phyloP scores from a whole-genome alignment of 2,888 invertebrate genomes.

The Papilio demoleus region DNA sequence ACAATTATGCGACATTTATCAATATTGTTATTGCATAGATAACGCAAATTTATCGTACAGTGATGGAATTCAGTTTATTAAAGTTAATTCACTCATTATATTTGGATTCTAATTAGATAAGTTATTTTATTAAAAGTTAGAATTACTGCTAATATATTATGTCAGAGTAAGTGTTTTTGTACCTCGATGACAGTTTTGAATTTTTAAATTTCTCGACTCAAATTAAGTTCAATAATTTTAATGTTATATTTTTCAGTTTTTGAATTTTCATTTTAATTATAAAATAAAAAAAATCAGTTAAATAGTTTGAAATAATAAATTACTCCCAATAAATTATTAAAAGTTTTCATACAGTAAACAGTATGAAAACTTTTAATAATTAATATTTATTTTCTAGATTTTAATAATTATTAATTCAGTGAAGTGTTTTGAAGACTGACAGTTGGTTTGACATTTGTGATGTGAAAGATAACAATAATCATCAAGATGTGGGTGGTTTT shows the following conservation, averaged over 20 bases:
- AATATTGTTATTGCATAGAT: neutral
- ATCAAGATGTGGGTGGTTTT: slow-evolving; percentile 31
- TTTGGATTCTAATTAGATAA: slow-evolving; percentile 10
- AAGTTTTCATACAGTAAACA: no score
- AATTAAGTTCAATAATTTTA: neutral
- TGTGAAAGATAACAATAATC: slow-evolving; percentile 20
- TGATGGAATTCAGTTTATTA: neutral
- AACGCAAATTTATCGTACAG: neutral
- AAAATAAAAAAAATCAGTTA: no score
- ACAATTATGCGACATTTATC: slow-evolving; percentile 1
- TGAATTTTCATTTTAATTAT: no score
- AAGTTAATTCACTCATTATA: neutral
- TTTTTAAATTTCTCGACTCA: neutral
- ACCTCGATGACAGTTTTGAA: neutral
- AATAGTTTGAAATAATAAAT: no score
- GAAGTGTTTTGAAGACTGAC: neutral
- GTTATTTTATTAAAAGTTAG: neutral
- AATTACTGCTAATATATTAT: neutral
- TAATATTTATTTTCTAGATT: neutral
- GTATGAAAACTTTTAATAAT: no score
- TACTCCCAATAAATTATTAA: no score
- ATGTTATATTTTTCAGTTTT: neutral
- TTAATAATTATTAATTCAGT: neutral
- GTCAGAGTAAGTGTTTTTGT: neutral
- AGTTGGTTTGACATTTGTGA: neutral